Conservation (phyloP, 1,140 invertebrate genomes). For the Apis florea region DNA sequence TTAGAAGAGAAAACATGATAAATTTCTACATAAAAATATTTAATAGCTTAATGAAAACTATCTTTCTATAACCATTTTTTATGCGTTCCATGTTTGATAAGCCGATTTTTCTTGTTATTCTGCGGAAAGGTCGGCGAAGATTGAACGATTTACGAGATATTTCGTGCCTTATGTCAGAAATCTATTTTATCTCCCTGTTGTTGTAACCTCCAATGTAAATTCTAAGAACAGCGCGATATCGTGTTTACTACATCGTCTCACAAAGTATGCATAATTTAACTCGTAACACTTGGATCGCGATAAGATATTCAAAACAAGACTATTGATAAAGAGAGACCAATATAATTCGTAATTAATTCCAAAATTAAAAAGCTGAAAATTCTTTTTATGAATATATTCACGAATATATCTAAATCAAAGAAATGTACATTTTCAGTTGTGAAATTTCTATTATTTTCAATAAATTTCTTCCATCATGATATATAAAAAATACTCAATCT, state of each 20-base stretch:
- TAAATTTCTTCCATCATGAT: no score
- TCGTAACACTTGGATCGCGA: not conserved
- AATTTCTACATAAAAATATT: not conserved
- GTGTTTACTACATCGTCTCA: slow-evolving; percentile 27
- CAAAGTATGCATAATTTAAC: slow-evolving; percentile 9
- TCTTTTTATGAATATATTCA: no score
- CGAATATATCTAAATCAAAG: no score
- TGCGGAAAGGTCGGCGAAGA: not conserved
- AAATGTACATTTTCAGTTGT: no score
- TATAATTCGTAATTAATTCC: not conserved
- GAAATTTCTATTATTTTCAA: no score
- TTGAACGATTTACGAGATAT: slow-evolving; percentile 20
- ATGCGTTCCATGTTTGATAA: not conserved
- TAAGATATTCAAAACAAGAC: not conserved
- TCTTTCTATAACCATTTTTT: not conserved
- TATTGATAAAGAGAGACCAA: not conserved
- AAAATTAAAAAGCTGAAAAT: not conserved
- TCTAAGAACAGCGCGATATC: slow-evolving; percentile 35
- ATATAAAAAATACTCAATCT: no score
- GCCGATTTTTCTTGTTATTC: not conserved
- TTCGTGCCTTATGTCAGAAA: slow-evolving; percentile 9
- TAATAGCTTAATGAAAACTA: not conserved
- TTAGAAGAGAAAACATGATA: no score
- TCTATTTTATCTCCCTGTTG: slow-evolving; percentile 32
- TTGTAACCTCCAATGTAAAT: slow-evolving; percentile 17